Base-by-base conservation (phyloP, 2,797 vertebrate species). In the Rousettus madagascariensis region DNA sequence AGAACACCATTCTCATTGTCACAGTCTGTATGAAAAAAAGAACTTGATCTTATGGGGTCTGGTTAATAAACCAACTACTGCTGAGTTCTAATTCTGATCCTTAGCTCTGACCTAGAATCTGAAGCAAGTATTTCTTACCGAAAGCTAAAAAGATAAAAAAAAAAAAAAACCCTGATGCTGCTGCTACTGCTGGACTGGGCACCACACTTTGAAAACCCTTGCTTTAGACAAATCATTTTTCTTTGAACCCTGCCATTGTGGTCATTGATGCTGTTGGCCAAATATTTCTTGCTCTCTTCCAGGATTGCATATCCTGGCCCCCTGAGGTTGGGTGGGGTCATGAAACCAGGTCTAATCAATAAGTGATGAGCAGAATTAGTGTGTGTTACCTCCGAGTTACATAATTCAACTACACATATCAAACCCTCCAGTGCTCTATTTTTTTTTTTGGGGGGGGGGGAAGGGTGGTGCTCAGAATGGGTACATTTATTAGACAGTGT, bases 11-110 rank as follows among this genome's bases (percentile, higher is more conserved):
- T 53, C 41, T 22, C 66, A n/a, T 16, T 41, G 36, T 7, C 8
- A 51, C 97, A 98, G 28, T 92, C 97, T 98, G n/a, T 19, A 38
- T 11, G 20, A 6, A 83, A 80, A 85, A 66, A 8, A 92, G 36
- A 84, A 59, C 61, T 61, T 11, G 22, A 6, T 68, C 8, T 83
- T 79, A 41, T 0, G 0, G 0, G 30, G 11, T 15, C 61, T n/a
- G 7, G 10, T 24, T 30, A 59, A 59, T 53, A 33, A 79, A 59
- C 4, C 20, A 6, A 65, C 41, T 53, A 15, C 20, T 7, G 0
- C 13, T 19, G 19, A 59, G 26, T 51, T 72, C 90, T 79, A 36
- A 53, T 51, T 72, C 90, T 75, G 33, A 53, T 92, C 43, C 49
- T 84, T 36, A 24, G 43, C 16, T 46, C 55, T 77, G 8, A 43